These are phyloP conservation scores for Eucidaris tribuloides DNA, from an alignment of 35 echinoderm and acorn worm species.

Conservation along the genomic window DNA sequence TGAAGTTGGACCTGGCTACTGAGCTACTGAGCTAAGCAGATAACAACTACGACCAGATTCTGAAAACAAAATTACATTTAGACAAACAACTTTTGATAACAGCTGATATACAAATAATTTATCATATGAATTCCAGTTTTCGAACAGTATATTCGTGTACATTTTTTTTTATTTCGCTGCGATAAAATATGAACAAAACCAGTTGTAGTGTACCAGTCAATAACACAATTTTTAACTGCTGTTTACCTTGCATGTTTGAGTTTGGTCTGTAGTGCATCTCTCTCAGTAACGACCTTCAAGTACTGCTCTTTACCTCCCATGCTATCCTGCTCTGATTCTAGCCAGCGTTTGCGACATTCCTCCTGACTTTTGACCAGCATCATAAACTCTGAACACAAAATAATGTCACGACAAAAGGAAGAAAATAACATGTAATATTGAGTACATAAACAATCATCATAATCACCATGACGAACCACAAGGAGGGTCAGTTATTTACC, in stretches of 20 bases:
- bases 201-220: too few relatives aligned
- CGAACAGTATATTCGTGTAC: too few relatives aligned
- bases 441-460: background rate
- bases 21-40: too few relatives aligned
- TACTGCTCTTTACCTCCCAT: constrained; percentile 30
- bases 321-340: constrained; percentile 59
- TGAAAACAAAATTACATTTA: too few relatives aligned
- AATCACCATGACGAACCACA: background rate
- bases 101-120: too few relatives aligned
- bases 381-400: constrained; percentile 69
- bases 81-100: too few relatives aligned
- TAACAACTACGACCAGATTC: too few relatives aligned
- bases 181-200: too few relatives aligned
- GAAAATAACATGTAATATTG: background rate
- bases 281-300: constrained; percentile 72
- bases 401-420: background rate
- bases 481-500: background rate
- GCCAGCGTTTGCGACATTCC: constrained; percentile 71
- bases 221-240: too few relatives aligned
- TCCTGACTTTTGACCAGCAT: constrained; percentile 80
- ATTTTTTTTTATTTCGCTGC: too few relatives aligned
- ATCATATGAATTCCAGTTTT: too few relatives aligned
- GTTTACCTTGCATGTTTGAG: constrained; percentile 98
- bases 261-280: constrained; percentile 69
- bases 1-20: too few relatives aligned